A percentile compares a stretch with the other conserved stretches of the same genome.
Evolutionary conservation across 2,113 vertebrate genomes (phyloP).

Genomic region (Percina caprodes): DNA sequence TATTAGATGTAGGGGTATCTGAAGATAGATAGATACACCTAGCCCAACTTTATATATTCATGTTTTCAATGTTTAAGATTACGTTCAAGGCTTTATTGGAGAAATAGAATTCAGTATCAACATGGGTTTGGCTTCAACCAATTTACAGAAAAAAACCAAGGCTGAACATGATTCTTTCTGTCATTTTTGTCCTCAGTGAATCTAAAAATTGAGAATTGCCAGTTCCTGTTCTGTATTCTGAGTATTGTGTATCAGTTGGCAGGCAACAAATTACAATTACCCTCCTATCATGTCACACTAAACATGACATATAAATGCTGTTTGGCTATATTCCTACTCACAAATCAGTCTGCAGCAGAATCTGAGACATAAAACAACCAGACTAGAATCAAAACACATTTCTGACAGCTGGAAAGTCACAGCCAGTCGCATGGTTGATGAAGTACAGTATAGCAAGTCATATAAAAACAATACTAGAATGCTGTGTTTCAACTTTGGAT

Average conservation of each 20-base stretch:
- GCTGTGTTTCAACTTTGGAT: constrained; percentile 7
- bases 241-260: constrained; percentile 53
- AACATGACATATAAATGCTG: constrained; percentile 63
- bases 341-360: constrained; percentile 58
- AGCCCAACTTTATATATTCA: neutral
- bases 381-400: constrained; percentile 36
- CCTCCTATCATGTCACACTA: constrained; percentile 62
- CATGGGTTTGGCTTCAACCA: constrained; percentile 9
- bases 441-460: constrained; percentile 20
- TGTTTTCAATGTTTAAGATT: constrained; percentile 11
- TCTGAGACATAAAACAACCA: constrained; percentile 31
- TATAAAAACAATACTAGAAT: constrained; percentile 19
- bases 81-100: neutral
- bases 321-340: constrained; percentile 46
- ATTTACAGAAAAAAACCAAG: constrained; percentile 17
- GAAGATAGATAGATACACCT: no score
- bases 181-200: constrained; percentile 16
- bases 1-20: neutral
- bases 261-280: constrained; percentile 74
- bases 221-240: constrained; percentile 49
- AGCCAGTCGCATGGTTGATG: constrained; percentile 35
- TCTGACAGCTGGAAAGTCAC: constrained; percentile 52
- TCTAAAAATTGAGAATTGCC: constrained; percentile 30
- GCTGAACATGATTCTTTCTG: constrained; percentile 10
- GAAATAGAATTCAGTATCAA: constrained; percentile 1